These are phyloP conservation scores for Leptinotarsa lineolata DNA, from an alignment of 1,140 invertebrate genomes.

Conservation along the genomic window DNA sequence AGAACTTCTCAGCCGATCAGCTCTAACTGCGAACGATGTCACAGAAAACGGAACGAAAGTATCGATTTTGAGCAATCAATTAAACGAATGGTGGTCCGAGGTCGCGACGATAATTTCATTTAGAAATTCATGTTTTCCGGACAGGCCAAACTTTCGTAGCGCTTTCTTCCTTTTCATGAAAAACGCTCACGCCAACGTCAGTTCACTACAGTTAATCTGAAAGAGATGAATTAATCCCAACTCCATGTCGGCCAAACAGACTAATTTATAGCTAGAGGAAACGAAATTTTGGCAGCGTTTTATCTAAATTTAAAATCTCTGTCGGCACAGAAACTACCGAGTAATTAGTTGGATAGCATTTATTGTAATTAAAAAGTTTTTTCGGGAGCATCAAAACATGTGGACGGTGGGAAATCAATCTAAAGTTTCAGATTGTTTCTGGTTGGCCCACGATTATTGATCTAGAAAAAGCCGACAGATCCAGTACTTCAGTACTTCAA, in stretches of 20 bases:
- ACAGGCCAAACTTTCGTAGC: conserved; percentile 23
- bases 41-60: not conserved
- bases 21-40: not conserved
- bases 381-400: conserved; percentile 11
- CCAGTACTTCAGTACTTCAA: no score
- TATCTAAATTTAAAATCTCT: conserved; percentile 56
- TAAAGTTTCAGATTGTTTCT: not conserved
- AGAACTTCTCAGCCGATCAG: not conserved
- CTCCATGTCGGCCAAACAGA: conserved; percentile 48
- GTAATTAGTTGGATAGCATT: conserved; percentile 52
- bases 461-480: no score
- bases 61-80: conserved; percentile 21
- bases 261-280: conserved; percentile 51
- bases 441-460: no score
- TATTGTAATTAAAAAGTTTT: conserved; percentile 52
- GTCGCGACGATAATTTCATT: conserved; percentile 35
- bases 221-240: conserved; percentile 56
- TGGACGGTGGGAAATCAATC: not conserved
- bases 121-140: conserved; percentile 33
- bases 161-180: conserved; percentile 41
- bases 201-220: conserved; percentile 51
- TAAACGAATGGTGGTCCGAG: conserved; percentile 26
- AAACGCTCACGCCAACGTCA: conserved; percentile 49
- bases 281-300: conserved; percentile 55
- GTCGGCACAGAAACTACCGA: conserved; percentile 47